Evolutionary conservation across 2,797 vertebrate genomes (phyloP).

Genomic region (Amphiprion clarkii): DNA sequence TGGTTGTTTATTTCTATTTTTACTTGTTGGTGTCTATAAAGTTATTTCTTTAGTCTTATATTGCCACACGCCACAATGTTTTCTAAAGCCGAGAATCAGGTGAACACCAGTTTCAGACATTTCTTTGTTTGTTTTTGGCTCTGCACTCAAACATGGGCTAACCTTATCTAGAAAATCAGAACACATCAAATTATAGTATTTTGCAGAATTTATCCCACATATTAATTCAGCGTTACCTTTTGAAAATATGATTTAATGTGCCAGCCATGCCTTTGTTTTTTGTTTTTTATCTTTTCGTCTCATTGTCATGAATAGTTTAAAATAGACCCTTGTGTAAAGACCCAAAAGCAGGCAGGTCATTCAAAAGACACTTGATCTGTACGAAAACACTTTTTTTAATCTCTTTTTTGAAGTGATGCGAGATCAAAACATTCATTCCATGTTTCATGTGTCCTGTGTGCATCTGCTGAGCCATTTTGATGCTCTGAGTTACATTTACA

Average conservation of each 20-base stretch:
- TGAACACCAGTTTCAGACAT: neutral
- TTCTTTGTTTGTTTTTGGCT: neutral
- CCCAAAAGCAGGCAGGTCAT: neutral
- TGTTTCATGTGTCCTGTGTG: neutral
- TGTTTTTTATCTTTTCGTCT: neutral
- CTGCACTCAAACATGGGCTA: no score
- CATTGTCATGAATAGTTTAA: neutral
- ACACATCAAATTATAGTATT: neutral
- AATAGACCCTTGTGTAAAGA: neutral
- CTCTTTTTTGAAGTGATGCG: neutral
- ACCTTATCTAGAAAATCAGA: neutral
- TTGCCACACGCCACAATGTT: neutral
- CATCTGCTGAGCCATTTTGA: constrained; percentile 2
- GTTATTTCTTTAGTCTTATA: neutral
- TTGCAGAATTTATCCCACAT: neutral
- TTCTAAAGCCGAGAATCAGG: neutral
- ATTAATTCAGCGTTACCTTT: neutral
- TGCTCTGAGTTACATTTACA: neutral
- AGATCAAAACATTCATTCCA: constrained; percentile 8
- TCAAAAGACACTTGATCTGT: constrained; percentile 11
- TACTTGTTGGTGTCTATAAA: no score
- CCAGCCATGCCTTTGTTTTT: neutral
- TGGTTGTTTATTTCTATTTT: neutral
- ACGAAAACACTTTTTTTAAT: neutral
- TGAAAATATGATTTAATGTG: neutral